Conservation (phyloP, 2,113 vertebrate genomes). For the Pipra filicauda region DNA sequence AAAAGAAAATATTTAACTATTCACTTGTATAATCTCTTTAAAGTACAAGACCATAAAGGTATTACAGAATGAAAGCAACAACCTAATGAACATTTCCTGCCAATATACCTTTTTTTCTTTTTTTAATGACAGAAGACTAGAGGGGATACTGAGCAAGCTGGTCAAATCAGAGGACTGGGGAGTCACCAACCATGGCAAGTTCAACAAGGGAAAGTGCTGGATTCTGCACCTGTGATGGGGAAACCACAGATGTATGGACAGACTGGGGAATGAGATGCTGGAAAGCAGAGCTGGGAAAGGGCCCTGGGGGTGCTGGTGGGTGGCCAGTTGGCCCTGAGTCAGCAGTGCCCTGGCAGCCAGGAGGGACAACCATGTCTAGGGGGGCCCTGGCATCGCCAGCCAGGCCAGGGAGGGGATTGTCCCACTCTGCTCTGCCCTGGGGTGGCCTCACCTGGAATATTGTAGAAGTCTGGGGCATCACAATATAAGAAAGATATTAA, state of each 20-base stretch:
- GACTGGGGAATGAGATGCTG: background rate
- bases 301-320: background rate
- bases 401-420: background rate
- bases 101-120: background rate
- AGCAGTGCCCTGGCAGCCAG: background rate
- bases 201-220: background rate
- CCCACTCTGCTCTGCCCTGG: background rate
- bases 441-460: background rate
- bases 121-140: background rate
- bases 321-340: background rate
- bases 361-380: background rate
- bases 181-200: background rate
- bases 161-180: background rate
- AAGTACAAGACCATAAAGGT: background rate
- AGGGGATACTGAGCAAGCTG: background rate
- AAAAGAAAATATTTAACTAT: background rate
- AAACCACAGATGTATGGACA: background rate
- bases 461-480: background rate
- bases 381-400: background rate
- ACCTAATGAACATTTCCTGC: background rate
- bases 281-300: background rate
- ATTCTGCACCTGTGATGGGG: background rate
- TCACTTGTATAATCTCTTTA: background rate
- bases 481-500: background rate
- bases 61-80: background rate